Percentiles rank a stretch among this genome's conserved stretches.
These are phyloP conservation scores for Drosophila navojoa DNA, from an alignment of 1,140 invertebrate species.

Conservation along the genomic window DNA sequence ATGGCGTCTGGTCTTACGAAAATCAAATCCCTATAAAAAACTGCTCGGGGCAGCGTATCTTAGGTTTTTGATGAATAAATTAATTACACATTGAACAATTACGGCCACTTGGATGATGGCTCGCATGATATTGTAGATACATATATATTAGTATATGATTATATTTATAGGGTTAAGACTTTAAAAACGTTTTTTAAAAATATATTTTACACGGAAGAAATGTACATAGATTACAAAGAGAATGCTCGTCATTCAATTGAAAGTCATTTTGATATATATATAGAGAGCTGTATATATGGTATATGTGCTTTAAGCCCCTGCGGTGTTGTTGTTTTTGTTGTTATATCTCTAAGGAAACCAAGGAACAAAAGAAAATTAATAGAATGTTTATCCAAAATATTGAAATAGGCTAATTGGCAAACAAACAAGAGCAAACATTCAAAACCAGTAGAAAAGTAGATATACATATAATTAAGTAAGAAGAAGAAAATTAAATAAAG, in stretches of 20 bases:
- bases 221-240: constrained; percentile 45
- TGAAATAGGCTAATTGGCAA: constrained; percentile 68
- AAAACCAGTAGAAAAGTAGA: constrained; percentile 41
- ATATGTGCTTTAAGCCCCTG: constrained; percentile 67
- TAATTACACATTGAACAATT: constrained; percentile 13
- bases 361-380: constrained; percentile 2
- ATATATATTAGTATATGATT: constrained; percentile 17
- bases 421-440: constrained; percentile 65
- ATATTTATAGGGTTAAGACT: constrained; percentile 17
- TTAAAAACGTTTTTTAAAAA: constrained; percentile 7
- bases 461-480: constrained; percentile 25
- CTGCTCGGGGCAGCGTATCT: constrained; percentile 3
- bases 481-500: not conserved
- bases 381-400: constrained; percentile 55
- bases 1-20: constrained; percentile 23
- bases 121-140: constrained; percentile 10
- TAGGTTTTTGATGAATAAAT: not conserved
- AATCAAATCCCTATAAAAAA: constrained; percentile 15
- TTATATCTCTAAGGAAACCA: constrained; percentile 66
- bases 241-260: constrained; percentile 34
- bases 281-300: not conserved
- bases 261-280: constrained; percentile 39
- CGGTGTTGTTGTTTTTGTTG: constrained; percentile 80
- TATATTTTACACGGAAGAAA: constrained; percentile 57
- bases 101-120: constrained; percentile 1